These are phyloP conservation scores for Coronaproctus castanopsis DNA, from an alignment of 2,888 invertebrate species.

Conservation along the genomic window DNA sequence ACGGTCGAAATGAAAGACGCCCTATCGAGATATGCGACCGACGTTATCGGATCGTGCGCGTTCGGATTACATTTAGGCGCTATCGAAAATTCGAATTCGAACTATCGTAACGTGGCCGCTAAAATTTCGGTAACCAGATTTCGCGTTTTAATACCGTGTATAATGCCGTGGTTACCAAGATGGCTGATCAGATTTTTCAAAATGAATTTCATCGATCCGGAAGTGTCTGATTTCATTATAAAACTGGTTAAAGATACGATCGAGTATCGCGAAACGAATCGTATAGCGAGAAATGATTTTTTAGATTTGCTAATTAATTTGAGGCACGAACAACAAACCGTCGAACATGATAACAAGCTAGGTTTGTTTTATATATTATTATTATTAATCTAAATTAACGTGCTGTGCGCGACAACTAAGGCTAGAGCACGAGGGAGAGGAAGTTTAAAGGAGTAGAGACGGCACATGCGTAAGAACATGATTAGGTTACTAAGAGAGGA, in stretches of 20 bases:
- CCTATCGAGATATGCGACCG: background rate
- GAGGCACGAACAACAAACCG: constrained; percentile 1
- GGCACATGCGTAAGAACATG: too few relatives aligned
- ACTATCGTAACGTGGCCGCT: background rate
- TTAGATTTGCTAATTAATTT: constrained; percentile 15
- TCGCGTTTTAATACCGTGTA: background rate
- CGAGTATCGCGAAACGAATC: constrained; percentile 13
- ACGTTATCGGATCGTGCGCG: background rate
- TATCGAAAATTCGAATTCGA: background rate
- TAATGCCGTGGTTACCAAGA: background rate
- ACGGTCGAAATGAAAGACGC: background rate
- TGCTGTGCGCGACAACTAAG: too few relatives aligned
- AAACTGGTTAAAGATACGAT: constrained; percentile 14
- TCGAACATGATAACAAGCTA: background rate
- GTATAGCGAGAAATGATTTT: constrained; percentile 16
- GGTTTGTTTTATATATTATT: too few relatives aligned
- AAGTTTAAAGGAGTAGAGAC: too few relatives aligned
- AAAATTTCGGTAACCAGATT: background rate
- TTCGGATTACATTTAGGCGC: background rate
- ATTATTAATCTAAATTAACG: too few relatives aligned
- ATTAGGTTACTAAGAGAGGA: too few relatives aligned
- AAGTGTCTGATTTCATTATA: constrained; percentile 10
- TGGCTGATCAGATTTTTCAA: background rate
- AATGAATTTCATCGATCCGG: constrained; percentile 6
- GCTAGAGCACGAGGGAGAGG: too few relatives aligned